Base-by-base conservation (phyloP, 2,888 invertebrate genomes). In the Bugulina stolonifera region DNA sequence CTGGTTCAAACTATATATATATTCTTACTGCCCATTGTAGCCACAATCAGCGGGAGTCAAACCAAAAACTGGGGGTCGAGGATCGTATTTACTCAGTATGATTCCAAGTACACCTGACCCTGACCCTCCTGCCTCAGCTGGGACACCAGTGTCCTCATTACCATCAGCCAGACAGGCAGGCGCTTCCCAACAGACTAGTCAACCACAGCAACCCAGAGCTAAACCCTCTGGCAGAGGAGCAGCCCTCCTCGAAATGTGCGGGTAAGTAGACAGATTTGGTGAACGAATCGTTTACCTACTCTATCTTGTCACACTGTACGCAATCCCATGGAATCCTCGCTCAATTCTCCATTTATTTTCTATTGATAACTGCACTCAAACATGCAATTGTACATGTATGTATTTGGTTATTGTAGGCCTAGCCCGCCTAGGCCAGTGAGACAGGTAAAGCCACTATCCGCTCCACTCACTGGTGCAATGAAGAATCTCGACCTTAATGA, bases 171-270 rank as follows among this genome's bases (percentile, higher is more conserved):
- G 3, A 55, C 27, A 25, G 14, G 3, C 64, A 29, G 18, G 64
- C 3, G 10, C 22, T 14, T 64, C 64, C 25, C 27, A 23, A 23
- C 3, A 22, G 5, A 18, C 64, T 10, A 57, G 5, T 3, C 14
- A 18, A 14, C n/a, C 57, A n/a, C 10, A 5, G 23, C 3, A 18
- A n/a, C 23, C 57, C 5, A 5, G 27, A n/a, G 64, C 64, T 32
- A 64, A 64, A 32, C 64, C 64, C 2, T 64, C 64, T 5, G 64
- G 64, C 2, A 64, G 64, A 64, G 64, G 64, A 3, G 64, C 64
- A 14, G 64, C 64, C n/a, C 64, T 64, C 32, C n/a, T 64, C 3
- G 64, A 64, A 32, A 64, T 64, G 64, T 64, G 64, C n/a, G 64
- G 64, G 64, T 64, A 32, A 34, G 64, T 64, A 10, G 43, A 5